Evolutionary conservation across 2,888 invertebrate genomes (phyloP).

Genomic region (Cenopis cana): DNA sequence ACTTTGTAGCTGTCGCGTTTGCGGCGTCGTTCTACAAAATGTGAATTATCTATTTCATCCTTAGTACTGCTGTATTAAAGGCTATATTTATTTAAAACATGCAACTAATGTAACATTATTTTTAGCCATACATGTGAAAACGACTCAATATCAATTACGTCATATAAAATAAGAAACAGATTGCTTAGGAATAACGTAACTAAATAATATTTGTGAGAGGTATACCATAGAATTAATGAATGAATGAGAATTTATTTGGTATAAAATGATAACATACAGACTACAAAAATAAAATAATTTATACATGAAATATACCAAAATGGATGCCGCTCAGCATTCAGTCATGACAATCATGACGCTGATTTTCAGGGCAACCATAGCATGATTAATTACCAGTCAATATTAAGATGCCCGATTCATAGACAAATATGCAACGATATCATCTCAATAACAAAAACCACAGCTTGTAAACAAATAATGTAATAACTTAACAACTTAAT

Average conservation of each 20-base stretch:
- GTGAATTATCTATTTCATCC: not conserved
- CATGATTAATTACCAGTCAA: conserved; percentile 14
- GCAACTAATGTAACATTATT: not conserved
- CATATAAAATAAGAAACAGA: not conserved
- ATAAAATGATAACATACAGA: too few relatives aligned
- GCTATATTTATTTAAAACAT: not conserved
- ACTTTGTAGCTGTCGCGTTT: not conserved
- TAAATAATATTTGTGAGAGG: not conserved
- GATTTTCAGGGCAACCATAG: too few relatives aligned
- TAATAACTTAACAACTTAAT: conserved; percentile 43
- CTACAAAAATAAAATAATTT: too few relatives aligned
- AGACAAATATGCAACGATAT: conserved; percentile 15
- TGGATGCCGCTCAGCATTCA: too few relatives aligned
- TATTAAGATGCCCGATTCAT: not conserved
- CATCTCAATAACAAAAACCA: conserved; percentile 11
- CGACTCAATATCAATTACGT: not conserved
- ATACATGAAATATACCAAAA: too few relatives aligned
- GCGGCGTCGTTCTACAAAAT: not conserved
- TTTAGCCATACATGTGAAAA: not conserved
- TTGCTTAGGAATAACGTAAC: not conserved
- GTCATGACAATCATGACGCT: too few relatives aligned
- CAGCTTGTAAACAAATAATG: conserved; percentile 35
- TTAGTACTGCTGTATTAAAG: conserved; percentile 7
- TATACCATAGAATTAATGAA: too few relatives aligned
- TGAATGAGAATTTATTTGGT: too few relatives aligned